A percentile compares a stretch with the other conserved stretches of the same genome.
Conservation (phyloP, 2,888 invertebrate genomes). For the Eupithecia subumbrata region DNA sequence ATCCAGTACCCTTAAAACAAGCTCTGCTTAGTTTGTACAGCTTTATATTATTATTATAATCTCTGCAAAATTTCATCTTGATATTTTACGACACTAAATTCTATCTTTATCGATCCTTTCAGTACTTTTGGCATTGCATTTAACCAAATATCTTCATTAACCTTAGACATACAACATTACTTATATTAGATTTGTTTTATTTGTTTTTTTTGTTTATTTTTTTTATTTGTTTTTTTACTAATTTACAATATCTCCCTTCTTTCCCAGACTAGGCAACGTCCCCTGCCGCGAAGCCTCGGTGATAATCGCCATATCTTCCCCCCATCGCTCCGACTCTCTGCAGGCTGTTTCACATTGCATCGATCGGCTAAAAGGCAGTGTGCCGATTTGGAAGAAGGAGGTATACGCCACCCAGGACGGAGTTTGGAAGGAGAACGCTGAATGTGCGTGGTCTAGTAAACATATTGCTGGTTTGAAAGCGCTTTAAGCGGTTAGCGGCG, state of each 20-base stretch:
- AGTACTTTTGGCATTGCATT: no score
- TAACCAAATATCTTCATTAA: no score
- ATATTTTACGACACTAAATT: no score
- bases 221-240: no score
- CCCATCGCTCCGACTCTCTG: constrained; percentile 92
- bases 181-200: no score
- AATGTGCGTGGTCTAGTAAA: constrained; percentile 90
- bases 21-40: no score
- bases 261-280: constrained; percentile 89
- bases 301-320: constrained; percentile 94
- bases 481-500: neutral
- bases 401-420: constrained; percentile 86
- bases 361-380: constrained; percentile 92
- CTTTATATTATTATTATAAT: no score
- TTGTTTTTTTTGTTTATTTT: no score
- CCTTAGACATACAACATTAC: no score
- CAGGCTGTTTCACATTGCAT: constrained; percentile 93
- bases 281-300: constrained; percentile 94
- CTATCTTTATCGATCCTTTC: no score
- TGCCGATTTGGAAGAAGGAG: constrained; percentile 99
- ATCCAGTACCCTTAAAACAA: no score
- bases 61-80: no score
- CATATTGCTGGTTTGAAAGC: constrained; percentile 51
- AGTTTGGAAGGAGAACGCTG: constrained; percentile 92
- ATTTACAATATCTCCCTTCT: neutral